Evolutionary conservation across 2,113 vertebrate species (phyloP).

Genomic region (Oceanodroma tethys): DNA sequence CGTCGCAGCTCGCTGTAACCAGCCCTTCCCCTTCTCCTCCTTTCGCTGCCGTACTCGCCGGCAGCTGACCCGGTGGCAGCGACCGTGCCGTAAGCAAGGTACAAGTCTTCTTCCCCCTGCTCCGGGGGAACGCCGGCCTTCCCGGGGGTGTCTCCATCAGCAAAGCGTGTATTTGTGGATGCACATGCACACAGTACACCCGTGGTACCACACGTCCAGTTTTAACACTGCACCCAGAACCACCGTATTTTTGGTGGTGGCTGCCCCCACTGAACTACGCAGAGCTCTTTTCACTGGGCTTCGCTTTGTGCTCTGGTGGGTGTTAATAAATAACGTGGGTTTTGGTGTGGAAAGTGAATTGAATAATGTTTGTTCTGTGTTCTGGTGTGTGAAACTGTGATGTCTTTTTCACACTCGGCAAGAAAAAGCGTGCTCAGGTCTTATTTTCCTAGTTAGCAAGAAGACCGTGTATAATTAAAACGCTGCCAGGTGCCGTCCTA

Average conservation of each 20-base stretch:
- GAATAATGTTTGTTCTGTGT: not conserved
- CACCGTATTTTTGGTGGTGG: fast-evolving
- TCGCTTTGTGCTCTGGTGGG: not conserved
- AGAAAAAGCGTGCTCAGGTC: not conserved
- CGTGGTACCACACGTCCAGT: not conserved
- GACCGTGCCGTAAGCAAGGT: not conserved
- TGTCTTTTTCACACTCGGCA: not conserved
- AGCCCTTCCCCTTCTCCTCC: not conserved
- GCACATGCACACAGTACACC: fast-evolving
- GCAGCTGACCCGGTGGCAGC: not conserved
- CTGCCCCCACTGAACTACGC: fast-evolving
- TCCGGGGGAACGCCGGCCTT: not conserved
- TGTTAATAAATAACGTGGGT: fast-evolving
- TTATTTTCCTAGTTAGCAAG: not conserved
- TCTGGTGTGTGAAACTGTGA: not conserved
- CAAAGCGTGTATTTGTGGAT: not conserved
- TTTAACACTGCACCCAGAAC: not conserved
- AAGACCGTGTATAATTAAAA: not conserved
- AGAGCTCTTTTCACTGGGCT: not conserved
- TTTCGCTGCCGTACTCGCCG: too few species aligned
- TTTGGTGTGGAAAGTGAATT: not conserved
- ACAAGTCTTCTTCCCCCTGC: not conserved
- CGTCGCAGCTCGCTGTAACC: not conserved
- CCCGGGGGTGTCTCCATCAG: not conserved
- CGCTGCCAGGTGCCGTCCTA: not conserved